phyloP scores from a whole-genome alignment of 2,797 vertebrate genomes.

The Eulemur rubriventer region DNA sequence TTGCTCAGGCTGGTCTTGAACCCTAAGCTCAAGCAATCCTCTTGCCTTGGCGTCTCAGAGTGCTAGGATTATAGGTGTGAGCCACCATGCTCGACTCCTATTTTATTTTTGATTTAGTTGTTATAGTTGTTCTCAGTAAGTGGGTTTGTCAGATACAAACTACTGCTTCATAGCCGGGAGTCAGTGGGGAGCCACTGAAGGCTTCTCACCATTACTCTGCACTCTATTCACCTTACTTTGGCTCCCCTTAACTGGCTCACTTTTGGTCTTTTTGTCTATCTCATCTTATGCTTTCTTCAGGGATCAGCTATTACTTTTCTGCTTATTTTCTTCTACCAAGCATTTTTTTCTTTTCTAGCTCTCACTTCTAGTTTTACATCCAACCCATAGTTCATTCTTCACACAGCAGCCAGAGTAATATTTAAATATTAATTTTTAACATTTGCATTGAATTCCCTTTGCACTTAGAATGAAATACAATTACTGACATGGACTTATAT shows the following conservation, averaged over 20 bases:
- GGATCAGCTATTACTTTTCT: background rate
- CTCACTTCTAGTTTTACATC: background rate
- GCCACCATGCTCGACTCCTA: no score
- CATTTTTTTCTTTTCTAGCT: background rate
- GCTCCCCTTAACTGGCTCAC: background rate
- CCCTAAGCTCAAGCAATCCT: no score
- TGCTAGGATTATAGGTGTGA: no score
- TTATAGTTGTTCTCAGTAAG: background rate
- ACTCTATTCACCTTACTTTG: fast-evolving
- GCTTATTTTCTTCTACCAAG: background rate
- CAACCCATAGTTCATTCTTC: background rate
- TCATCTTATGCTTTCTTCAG: background rate
- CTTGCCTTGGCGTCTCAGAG: no score
- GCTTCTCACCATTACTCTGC: background rate
- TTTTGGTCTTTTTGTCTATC: no score
- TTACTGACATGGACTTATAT: background rate
- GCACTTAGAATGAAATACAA: background rate
- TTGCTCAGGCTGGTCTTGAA: no score
- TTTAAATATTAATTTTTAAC: background rate
- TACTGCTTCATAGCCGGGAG: background rate
- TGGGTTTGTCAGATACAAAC: background rate
- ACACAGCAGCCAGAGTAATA: background rate
- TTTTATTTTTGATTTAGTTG: constrained; percentile 26
- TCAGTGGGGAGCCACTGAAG: background rate
- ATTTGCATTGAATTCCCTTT: background rate